These are phyloP conservation scores for Halcyon chelicuti DNA, from an alignment of 2,797 vertebrate genomes.

Conservation along the genomic window DNA sequence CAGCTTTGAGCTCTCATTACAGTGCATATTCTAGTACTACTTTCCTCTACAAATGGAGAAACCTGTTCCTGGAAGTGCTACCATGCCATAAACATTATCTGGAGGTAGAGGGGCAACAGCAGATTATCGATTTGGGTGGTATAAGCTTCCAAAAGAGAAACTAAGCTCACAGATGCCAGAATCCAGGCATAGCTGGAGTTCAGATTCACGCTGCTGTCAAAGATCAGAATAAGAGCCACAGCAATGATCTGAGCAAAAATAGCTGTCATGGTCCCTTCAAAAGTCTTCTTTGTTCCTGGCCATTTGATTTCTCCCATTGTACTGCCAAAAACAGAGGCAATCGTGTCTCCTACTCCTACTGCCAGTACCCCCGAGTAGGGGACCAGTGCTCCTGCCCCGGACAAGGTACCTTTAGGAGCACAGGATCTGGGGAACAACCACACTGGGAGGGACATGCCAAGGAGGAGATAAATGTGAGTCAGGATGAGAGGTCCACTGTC, in stretches of 20 bases:
- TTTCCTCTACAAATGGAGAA: background rate
- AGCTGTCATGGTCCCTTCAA: slow-evolving; percentile 94
- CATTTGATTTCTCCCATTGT: slow-evolving; percentile 93
- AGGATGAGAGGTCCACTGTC: slow-evolving; percentile 95
- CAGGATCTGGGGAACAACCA: slow-evolving; percentile 94
- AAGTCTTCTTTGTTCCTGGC: slow-evolving; percentile 97
- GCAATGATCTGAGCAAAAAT: slow-evolving; percentile 96
- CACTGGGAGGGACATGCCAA: slow-evolving; percentile 94
- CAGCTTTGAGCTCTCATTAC: background rate
- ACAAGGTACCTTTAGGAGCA: slow-evolving; percentile 84
- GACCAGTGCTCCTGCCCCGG: slow-evolving; percentile 87
- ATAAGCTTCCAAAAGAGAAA: slow-evolving; percentile 94
- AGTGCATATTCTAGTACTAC: background rate
- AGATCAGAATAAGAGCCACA: slow-evolving; percentile 93
- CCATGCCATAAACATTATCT: slow-evolving; percentile 92
- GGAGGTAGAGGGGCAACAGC: slow-evolving; percentile 94
- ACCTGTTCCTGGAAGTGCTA: background rate
- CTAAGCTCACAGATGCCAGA: slow-evolving; percentile 89
- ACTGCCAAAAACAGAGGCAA: slow-evolving; percentile 93
- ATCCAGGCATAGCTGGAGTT: slow-evolving; percentile 95
- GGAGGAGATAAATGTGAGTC: slow-evolving; percentile 94
- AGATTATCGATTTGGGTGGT: slow-evolving; percentile 97
- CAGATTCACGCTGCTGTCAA: slow-evolving; percentile 89
- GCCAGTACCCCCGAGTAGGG: slow-evolving; percentile 94
- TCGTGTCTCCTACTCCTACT: slow-evolving; percentile 93